A percentile compares a stretch with the other conserved stretches of the same genome.
These are phyloP conservation scores for Vulpes vulpes DNA, from an alignment of 2,113 vertebrate genomes.

Conservation along the genomic window DNA sequence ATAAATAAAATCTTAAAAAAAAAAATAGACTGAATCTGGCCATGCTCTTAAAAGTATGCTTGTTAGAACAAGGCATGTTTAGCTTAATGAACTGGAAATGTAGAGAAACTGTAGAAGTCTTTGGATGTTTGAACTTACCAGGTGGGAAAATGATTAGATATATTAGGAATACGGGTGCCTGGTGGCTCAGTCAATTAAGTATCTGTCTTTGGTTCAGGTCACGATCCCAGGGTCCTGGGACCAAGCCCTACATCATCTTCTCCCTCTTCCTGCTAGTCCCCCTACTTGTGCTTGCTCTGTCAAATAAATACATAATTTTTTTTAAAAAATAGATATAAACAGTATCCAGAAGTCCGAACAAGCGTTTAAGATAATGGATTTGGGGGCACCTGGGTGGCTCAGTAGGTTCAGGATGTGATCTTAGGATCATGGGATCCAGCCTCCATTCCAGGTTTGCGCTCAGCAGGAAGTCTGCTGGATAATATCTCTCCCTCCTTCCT, in stretches of 20 bases:
- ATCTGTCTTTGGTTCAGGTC: no score
- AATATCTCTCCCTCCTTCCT: background rate
- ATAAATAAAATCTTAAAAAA: no score
- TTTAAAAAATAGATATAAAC: no score
- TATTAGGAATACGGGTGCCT: background rate
- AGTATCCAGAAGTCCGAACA: slow-evolving; percentile 40
- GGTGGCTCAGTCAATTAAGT: no score
- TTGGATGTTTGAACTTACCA: background rate
- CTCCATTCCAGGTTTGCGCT: background rate
- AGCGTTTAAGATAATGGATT: background rate
- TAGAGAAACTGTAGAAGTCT: background rate
- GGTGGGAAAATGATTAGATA: slow-evolving; percentile 30
- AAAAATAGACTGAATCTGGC: background rate
- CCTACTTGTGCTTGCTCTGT: no score
- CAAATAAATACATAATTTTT: no score
- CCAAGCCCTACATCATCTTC: no score
- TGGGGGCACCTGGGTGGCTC: background rate
- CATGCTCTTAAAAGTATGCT: background rate
- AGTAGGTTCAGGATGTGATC: background rate
- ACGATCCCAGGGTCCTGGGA: no score
- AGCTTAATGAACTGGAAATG: slow-evolving; percentile 1
- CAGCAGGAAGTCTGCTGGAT: background rate
- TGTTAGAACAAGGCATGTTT: slow-evolving; percentile 46
- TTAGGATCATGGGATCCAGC: background rate
- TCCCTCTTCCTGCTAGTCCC: no score